These are phyloP conservation scores for Lasioglossum albipes DNA, from an alignment of 1,140 invertebrate genomes.

Conservation along the genomic window DNA sequence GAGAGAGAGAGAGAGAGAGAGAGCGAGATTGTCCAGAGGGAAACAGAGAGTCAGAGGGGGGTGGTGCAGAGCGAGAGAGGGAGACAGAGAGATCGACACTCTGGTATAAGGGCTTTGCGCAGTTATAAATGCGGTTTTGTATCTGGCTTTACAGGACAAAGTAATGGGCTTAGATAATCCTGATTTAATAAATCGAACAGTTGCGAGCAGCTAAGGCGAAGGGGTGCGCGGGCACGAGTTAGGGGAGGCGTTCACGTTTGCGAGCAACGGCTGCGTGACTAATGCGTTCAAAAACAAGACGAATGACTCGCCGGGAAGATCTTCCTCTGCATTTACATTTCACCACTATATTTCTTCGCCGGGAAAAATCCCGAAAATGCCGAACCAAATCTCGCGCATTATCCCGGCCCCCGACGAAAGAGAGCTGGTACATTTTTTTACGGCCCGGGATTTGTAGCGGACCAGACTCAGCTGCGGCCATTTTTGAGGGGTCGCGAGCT, in stretches of 20 bases:
- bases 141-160: slow-evolving; percentile 76
- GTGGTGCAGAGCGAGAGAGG: not conserved
- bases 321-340: slow-evolving; percentile 62
- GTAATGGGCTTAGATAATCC: slow-evolving; percentile 79
- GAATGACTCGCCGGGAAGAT: slow-evolving; percentile 48
- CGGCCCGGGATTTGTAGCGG: slow-evolving; percentile 2
- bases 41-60: not conserved
- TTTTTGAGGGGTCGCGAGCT: not conserved
- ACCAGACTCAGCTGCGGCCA: not conserved
- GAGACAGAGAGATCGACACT: slow-evolving; percentile 34
- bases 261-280: slow-evolving; percentile 77
- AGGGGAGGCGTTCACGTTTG: slow-evolving; percentile 44
- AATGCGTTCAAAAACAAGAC: slow-evolving; percentile 74
- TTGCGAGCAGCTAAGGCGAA: slow-evolving; percentile 66
- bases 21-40: too few species aligned
- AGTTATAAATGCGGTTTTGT: slow-evolving; percentile 77
- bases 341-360: slow-evolving; percentile 51
- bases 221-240: slow-evolving; percentile 64
- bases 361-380: slow-evolving; percentile 31
- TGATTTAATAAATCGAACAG: slow-evolving; percentile 81
- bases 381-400: slow-evolving; percentile 24
- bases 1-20: slow-evolving; percentile 11
- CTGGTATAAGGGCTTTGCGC: slow-evolving; percentile 64
- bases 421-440: not conserved
- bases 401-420: not conserved